Base-by-base conservation (phyloP, 1,140 invertebrate species). In the Caenorhabditis inopinata region DNA sequence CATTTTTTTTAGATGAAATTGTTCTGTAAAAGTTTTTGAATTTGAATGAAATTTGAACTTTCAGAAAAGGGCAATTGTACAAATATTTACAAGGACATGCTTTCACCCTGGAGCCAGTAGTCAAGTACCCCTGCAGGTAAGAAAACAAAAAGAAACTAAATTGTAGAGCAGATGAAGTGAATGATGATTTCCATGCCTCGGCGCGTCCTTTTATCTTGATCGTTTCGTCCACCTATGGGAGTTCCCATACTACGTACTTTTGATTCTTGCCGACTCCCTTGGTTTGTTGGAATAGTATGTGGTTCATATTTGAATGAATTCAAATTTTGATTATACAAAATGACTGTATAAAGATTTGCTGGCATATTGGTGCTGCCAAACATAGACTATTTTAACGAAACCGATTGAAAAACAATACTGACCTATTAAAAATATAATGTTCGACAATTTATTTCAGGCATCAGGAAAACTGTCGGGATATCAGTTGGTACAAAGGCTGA, bases 401-500 rank as follows among this genome's bases (percentile, higher is more conserved):
- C n/a, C n/a, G n/a, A n/a, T n/a, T n/a, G n/a, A n/a, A n/a, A n/a
- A n/a, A n/a, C n/a, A n/a, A n/a, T n/a, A n/a, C n/a, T n/a, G n/a
- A n/a, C n/a, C n/a, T n/a, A n/a, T n/a, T n/a, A n/a, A n/a, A n/a
- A n/a, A n/a, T n/a, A n/a, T n/a, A n/a, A n/a, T n/a, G n/a, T n/a
- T n/a, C n/a, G n/a, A n/a, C 18, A 7, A 23, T 53, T 74, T 18
- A 1, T 51, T 80, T 51, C 58, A 76, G 74, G 73, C 62, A 25
- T 47, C 25, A 23, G 48, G 51, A 7, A 2, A 79, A 42, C 82
- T 86, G 27, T 74, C 75, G 18, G 92, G 92, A 21, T 88, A 89
- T 82, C 92, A 96, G 84, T 96, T 99, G 93, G 87, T 97, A 1
- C 92, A 92, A 83, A 92, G 93, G 53, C 96, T 99, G 94, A 88